Percentiles rank a stretch among this genome's conserved stretches.
Evolutionary conservation across 2,888 invertebrate genomes (phyloP).

Genomic region (Drosophila austrosaltans): DNA sequence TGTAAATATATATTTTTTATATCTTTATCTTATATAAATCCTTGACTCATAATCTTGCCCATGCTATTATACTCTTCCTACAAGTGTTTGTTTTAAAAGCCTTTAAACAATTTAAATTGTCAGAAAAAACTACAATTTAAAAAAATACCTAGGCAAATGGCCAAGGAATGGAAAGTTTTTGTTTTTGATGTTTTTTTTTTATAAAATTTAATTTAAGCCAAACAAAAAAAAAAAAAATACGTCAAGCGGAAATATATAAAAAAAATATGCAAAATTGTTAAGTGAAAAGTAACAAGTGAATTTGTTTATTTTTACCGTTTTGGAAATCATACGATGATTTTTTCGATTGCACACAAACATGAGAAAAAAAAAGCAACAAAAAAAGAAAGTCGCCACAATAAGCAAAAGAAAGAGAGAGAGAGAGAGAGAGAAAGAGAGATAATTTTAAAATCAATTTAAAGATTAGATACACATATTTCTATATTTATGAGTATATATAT

Average conservation of each 20-base stretch:
- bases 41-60: too few relatives aligned
- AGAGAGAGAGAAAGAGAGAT: background rate
- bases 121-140: too few relatives aligned
- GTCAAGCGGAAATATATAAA: conserved; percentile 36
- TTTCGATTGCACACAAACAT: conserved; percentile 7
- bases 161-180: conserved; percentile 45
- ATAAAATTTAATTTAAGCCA: background rate
- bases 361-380: background rate
- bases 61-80: too few relatives aligned
- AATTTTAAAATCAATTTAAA: conserved; percentile 9
- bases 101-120: background rate
- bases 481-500: background rate
- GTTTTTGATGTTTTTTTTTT: background rate
- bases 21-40: too few relatives aligned
- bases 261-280: conserved; percentile 8
- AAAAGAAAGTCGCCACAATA: background rate
- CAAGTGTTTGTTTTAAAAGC: background rate
- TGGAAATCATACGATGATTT: conserved; percentile 8
- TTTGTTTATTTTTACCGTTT: conserved; percentile 7
- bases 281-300: conserved; percentile 13
- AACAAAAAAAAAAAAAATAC: conserved; percentile 17
- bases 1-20: too few relatives aligned
- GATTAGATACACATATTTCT: conserved; percentile 6
- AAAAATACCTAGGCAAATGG: conserved; percentile 19
- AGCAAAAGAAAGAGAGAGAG: background rate